Conservation (phyloP, 2,888 invertebrate genomes). For the Scaptomyza flava region DNA sequence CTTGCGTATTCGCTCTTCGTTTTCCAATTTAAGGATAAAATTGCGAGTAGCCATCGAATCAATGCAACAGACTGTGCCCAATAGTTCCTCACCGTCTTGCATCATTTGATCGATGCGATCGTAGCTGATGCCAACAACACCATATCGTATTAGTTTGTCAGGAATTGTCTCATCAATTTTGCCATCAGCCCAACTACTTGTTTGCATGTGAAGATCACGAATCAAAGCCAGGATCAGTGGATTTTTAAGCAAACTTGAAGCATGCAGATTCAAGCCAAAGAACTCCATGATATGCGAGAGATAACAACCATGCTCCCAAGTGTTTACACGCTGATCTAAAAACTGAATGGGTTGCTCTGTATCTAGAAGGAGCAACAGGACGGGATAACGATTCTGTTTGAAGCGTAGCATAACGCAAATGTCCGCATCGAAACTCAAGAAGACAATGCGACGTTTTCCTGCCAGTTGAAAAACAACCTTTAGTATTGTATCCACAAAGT, state of each 20-base stretch:
- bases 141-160: slow-evolving; percentile 26
- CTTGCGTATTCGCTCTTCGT: slow-evolving; percentile 41
- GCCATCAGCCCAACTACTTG: slow-evolving; percentile 41
- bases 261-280: slow-evolving; percentile 94
- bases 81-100: slow-evolving; percentile 42
- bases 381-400: slow-evolving; percentile 98
- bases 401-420: slow-evolving; percentile 95
- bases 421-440: slow-evolving; percentile 97
- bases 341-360: slow-evolving; percentile 90
- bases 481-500: slow-evolving; percentile 92
- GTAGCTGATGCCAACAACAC: slow-evolving; percentile 45
- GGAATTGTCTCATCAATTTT: slow-evolving; percentile 7
- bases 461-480: slow-evolving; percentile 87
- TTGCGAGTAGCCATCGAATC: slow-evolving; percentile 42
- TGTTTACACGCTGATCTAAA: slow-evolving; percentile 91
- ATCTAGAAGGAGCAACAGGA: slow-evolving; percentile 93
- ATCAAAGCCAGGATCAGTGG: slow-evolving; percentile 80
- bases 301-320: slow-evolving; percentile 90
- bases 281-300: slow-evolving; percentile 91
- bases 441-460: slow-evolving; percentile 91
- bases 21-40: slow-evolving; percentile 21
- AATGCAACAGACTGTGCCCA: slow-evolving; percentile 43
- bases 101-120: slow-evolving; percentile 63
- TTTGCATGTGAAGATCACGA: slow-evolving; percentile 24
- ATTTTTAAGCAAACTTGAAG: slow-evolving; percentile 93